Evolutionary conservation across 2,888 invertebrate species (phyloP), one percentile per base, ranked within the genome.

Genomic region (Dicyrtoma fusca): DNA sequence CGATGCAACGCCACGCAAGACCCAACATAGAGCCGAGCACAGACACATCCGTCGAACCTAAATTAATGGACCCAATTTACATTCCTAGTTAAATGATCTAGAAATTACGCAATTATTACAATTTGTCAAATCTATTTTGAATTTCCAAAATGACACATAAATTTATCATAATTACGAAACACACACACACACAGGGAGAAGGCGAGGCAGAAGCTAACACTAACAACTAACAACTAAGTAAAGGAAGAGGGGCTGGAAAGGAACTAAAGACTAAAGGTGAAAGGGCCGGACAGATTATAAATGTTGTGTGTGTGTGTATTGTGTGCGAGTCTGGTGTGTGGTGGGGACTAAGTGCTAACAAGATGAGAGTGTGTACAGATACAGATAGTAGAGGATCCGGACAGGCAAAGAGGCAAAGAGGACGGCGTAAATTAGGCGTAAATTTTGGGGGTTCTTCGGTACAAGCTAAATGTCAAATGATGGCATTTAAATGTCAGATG

Each of bases 401-500:
- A 53, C 17, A 17, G 17, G 11, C 53, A 53, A 53, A 17, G 19
- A 49, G 49, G 21, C 53, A 53, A 53, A 53, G 65, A 26, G 42
- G 51, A 51, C 21, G 49, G 25, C 53, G 65, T 47, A 66, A 51
- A 21, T 42, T 44, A 63, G 19, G 44, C 63, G 23, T 53, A 25
- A 26, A 42, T 61, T 61, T 61, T 25, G 34, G 34, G 34, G 34
- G 34, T 34, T n/a, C n/a, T n/a, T 11, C 17, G 25, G n/a, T 61
- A 14, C 14, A 44, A 34, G 34, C n/a, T 42, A 63, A 63, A 63
- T 63, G 63, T 63, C 63, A 63, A 63, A 63, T 17, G 44, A 42
- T 63, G 63, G 42, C 44, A 63, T 63, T 63, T 63, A 63, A 63
- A 63, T 63, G 63, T 63, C 63, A 63, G 44, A 53, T 53, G 19